phyloP scores from a whole-genome alignment of 2,888 invertebrate species.

The Cheilosia variabilis region DNA sequence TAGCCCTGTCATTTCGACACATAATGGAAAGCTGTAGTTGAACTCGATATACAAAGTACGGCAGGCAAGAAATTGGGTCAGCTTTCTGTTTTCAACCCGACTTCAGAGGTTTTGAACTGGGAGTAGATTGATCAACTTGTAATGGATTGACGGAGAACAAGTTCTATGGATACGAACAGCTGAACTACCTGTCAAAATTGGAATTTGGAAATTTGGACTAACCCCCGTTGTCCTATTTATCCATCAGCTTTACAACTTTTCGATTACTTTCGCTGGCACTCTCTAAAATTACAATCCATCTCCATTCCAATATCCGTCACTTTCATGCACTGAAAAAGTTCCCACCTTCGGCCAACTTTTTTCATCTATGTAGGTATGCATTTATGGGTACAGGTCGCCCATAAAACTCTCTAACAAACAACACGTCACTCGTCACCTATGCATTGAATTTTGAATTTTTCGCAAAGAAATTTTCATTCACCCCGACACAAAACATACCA shows the following conservation, averaged over 20 bases:
- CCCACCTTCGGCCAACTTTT: slow-evolving; percentile 8
- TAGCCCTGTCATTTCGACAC: too few species aligned
- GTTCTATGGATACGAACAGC: too few species aligned
- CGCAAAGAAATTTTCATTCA: slow-evolving; percentile 2
- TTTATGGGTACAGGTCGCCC: neutral
- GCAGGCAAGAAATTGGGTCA: too few species aligned
- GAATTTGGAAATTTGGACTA: too few species aligned
- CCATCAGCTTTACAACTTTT: slow-evolving; percentile 6
- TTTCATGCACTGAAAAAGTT: slow-evolving; percentile 35
- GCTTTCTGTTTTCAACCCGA: too few species aligned
- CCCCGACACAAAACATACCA: neutral
- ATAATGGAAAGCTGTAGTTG: too few species aligned
- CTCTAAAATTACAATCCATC: slow-evolving; percentile 14
- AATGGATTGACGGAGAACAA: too few species aligned
- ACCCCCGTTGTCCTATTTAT: neutral
- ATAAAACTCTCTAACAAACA: neutral
- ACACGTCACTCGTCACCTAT: slow-evolving; percentile 21
- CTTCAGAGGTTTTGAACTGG: too few species aligned
- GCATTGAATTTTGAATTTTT: slow-evolving; percentile 54
- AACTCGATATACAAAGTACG: too few species aligned
- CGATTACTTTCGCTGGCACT: slow-evolving; percentile 39
- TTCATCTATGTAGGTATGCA: slow-evolving; percentile 12
- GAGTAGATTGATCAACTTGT: too few species aligned
- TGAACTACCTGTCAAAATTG: neutral
- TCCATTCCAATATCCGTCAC: slow-evolving; percentile 32